Percentiles rank a stretch among this genome's conserved stretches.
Conservation (phyloP, 1,140 invertebrate genomes). For the Camponotus floridanus region DNA sequence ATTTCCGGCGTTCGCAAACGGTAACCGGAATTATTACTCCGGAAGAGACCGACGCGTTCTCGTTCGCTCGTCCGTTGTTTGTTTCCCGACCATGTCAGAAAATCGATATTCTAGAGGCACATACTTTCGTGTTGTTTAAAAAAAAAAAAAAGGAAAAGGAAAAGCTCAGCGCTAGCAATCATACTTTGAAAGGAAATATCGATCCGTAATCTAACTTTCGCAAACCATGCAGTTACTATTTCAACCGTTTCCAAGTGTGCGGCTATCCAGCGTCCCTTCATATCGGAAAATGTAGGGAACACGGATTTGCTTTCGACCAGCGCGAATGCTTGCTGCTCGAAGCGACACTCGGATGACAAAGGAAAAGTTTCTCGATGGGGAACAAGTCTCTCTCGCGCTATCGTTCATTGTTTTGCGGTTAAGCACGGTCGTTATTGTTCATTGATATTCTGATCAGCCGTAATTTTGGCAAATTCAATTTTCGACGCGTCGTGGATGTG, state of each 20-base stretch:
- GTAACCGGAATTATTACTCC: constrained; percentile 29
- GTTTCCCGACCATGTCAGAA: neutral
- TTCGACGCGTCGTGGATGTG: neutral
- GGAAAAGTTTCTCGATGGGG: constrained; percentile 57
- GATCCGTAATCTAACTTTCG: constrained; percentile 53
- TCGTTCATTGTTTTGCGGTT: constrained; percentile 33
- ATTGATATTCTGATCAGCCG: constrained; percentile 7
- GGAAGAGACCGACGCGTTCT: neutral
- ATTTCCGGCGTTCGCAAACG: neutral
- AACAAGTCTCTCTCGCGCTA: constrained; percentile 35
- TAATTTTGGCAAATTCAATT: constrained; percentile 41
- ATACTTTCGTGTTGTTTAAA: neutral
- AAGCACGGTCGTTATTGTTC: constrained; percentile 44
- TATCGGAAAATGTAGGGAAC: constrained; percentile 57
- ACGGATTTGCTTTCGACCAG: constrained; percentile 61
- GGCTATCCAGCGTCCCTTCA: constrained; percentile 34
- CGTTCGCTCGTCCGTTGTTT: neutral
- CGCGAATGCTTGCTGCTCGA: constrained; percentile 39
- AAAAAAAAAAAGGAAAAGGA: neutral
- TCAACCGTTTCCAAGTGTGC: constrained; percentile 41
- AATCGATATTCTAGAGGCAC: neutral
- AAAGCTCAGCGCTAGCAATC: neutral
- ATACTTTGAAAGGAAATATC: constrained; percentile 4
- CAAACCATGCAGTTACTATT: constrained; percentile 40
- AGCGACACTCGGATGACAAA: constrained; percentile 56